These are phyloP conservation scores for Scaptomyza tumidula DNA, from an alignment of 2,888 invertebrate species.

Conservation along the genomic window DNA sequence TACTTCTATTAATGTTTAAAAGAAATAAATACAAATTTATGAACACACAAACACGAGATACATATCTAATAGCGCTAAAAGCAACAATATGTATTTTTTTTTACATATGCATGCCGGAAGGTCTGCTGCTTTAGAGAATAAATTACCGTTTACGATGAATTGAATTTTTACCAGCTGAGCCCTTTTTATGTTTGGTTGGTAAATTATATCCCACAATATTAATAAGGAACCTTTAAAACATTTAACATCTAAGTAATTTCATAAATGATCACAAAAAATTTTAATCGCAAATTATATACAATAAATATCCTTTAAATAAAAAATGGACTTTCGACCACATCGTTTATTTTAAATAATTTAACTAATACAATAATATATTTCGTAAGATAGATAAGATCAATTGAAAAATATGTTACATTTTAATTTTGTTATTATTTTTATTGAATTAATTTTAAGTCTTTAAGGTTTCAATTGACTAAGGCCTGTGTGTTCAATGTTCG, in stretches of 20 bases:
- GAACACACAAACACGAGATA: background rate
- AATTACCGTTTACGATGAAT: background rate
- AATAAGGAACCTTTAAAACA: background rate
- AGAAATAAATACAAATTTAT: background rate
- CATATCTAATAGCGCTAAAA: background rate
- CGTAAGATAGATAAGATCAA: constrained; percentile 6
- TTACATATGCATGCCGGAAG: background rate
- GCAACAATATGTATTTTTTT: background rate
- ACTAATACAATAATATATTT: constrained; percentile 5
- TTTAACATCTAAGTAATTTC: background rate
- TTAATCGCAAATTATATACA: constrained; percentile 8
- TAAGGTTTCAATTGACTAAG: constrained; percentile 37
- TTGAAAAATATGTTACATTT: background rate
- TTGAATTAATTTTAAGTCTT: constrained; percentile 27
- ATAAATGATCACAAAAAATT: background rate
- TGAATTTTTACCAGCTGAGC: background rate
- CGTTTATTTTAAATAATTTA: constrained; percentile 26
- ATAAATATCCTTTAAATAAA: constrained; percentile 5
- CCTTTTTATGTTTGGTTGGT: background rate
- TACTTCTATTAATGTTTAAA: background rate
- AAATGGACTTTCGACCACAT: constrained; percentile 4
- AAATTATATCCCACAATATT: background rate
- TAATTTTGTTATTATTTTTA: background rate
- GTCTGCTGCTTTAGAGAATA: background rate
- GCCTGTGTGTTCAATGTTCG: constrained; percentile 18